These are phyloP conservation scores for Cervus canadensis DNA, from an alignment of 2,113 vertebrate species.

Conservation along the genomic window DNA sequence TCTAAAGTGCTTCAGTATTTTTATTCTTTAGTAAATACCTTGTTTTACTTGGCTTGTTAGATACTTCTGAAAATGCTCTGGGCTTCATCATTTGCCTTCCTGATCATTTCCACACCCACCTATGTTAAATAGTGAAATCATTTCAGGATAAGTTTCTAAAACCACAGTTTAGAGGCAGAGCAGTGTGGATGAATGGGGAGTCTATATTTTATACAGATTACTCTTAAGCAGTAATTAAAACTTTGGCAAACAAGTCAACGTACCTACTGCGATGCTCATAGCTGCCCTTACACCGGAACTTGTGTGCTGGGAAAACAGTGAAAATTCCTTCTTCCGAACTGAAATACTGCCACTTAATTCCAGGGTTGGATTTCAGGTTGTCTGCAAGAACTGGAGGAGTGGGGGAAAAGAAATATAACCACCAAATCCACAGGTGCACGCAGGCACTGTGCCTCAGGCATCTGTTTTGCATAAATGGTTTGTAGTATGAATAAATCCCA, in stretches of 20 bases:
- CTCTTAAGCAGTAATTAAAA: background rate
- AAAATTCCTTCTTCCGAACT: constrained; percentile 99
- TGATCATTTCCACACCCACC: too few species aligned
- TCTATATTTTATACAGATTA: background rate
- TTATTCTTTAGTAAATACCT: background rate
- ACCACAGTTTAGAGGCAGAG: background rate
- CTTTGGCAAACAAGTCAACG: background rate
- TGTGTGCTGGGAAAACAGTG: constrained; percentile 97
- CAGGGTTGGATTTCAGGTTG: constrained; percentile 98
- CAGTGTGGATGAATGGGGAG: background rate
- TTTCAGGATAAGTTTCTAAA: background rate
- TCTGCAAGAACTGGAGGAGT: constrained; percentile 91
- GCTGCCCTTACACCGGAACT: constrained; percentile 96
- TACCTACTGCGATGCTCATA: constrained; percentile 99
- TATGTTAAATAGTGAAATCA: background rate
- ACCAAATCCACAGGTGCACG: background rate
- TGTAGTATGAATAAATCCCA: constrained; percentile 23
- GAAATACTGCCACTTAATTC: constrained; percentile 99
- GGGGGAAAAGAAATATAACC: background rate
- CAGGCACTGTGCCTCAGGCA: background rate
- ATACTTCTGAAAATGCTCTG: background rate
- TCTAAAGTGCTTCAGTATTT: background rate
- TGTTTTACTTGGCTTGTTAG: background rate
- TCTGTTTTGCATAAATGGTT: constrained; percentile 46
- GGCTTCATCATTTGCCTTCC: background rate